Evolutionary conservation across 2,113 vertebrate genomes (phyloP).

Genomic region (Arenaria interpres): DNA sequence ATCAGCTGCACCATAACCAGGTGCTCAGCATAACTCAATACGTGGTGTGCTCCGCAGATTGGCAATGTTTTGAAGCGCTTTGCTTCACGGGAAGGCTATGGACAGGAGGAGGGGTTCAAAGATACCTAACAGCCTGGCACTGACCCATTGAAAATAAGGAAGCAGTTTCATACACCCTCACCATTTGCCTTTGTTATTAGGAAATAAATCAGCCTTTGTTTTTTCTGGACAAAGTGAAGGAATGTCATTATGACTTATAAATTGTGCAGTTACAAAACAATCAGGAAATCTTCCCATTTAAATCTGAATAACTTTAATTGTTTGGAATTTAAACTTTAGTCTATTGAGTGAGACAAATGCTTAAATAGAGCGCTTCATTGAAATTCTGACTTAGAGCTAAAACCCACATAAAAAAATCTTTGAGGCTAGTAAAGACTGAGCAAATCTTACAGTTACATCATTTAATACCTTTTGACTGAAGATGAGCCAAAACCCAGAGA

Average conservation of each 20-base stretch:
- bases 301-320: slow-evolving; percentile 78
- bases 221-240: slow-evolving; percentile 75
- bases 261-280: slow-evolving; percentile 80
- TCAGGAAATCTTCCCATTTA: slow-evolving; percentile 77
- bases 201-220: slow-evolving; percentile 82
- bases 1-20: neutral
- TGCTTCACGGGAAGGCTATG: neutral
- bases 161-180: slow-evolving; percentile 63
- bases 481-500: neutral
- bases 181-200: slow-evolving; percentile 80
- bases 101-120: neutral
- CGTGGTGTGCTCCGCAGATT: fast-evolving
- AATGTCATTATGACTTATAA: slow-evolving; percentile 83
- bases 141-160: slow-evolving; percentile 68
- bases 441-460: neutral
- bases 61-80: neutral
- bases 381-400: slow-evolving; percentile 51
- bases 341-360: slow-evolving; percentile 64
- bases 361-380: slow-evolving; percentile 51
- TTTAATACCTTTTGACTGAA: neutral
- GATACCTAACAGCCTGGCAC: slow-evolving; percentile 63
- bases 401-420: neutral
- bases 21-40: neutral
- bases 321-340: slow-evolving; percentile 69
- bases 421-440: slow-evolving; percentile 4